phyloP scores from a whole-genome alignment of 2,113 vertebrate genomes.

The Labeo rohita region DNA sequence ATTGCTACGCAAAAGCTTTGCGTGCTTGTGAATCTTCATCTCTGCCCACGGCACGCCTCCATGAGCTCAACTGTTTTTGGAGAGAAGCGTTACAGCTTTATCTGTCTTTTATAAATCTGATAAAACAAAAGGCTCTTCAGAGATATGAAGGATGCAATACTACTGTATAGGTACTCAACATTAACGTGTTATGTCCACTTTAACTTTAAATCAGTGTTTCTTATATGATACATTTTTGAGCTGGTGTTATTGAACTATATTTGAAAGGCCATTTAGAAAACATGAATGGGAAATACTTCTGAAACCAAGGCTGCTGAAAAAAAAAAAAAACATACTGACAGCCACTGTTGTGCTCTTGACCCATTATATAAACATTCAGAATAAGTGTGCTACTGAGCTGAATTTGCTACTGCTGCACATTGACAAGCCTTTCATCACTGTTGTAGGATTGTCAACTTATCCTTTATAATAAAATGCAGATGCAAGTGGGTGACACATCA shows the following conservation, averaged over 20 bases:
- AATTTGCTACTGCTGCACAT: not conserved
- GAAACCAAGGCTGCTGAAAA: not conserved
- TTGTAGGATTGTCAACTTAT: not conserved
- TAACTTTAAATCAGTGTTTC: not conserved
- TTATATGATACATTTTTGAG: not conserved
- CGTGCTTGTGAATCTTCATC: no score
- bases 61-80: no score
- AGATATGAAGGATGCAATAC: no score
- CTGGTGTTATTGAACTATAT: not conserved
- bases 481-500: constrained; percentile 13
- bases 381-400: not conserved
- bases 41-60: no score
- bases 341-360: not conserved
- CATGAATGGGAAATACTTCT: not conserved
- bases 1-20: no score
- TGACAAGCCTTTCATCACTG: not conserved
- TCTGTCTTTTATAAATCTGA: no score
- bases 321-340: not conserved
- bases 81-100: no score
- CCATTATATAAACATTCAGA: not conserved
- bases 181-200: no score
- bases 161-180: no score
- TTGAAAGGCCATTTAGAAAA: not conserved
- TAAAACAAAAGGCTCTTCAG: no score
- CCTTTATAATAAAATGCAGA: constrained; percentile 10